phyloP scores from a whole-genome alignment of 2,888 invertebrate genomes.

The Scrobipalpa atriplicella region DNA sequence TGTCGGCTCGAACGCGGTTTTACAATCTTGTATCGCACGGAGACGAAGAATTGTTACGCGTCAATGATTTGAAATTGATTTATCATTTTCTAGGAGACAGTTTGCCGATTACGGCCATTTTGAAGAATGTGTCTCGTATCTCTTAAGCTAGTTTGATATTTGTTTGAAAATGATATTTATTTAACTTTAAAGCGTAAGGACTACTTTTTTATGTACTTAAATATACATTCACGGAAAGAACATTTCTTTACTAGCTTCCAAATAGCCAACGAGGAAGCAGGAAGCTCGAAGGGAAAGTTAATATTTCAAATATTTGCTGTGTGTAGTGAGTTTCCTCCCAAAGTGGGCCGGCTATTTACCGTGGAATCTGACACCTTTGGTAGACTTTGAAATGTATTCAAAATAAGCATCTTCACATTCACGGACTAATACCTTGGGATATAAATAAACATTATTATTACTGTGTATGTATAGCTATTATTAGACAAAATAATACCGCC shows the following conservation, averaged over 20 bases:
- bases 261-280: background rate
- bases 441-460: too few species aligned
- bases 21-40: slow-evolving; percentile 11
- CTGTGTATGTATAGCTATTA: too few species aligned
- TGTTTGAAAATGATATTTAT: background rate
- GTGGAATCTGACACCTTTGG: background rate
- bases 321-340: background rate
- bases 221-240: background rate
- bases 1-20: slow-evolving; percentile 35
- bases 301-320: slow-evolving; percentile 12
- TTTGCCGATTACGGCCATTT: background rate
- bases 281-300: slow-evolving; percentile 8
- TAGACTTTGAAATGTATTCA: slow-evolving; percentile 1
- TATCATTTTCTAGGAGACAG: background rate
- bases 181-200: too few species aligned
- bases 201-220: too few species aligned
- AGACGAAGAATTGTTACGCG: slow-evolving; percentile 8
- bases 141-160: background rate
- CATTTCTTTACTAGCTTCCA: background rate
- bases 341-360: background rate
- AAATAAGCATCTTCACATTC: background rate
- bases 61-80: slow-evolving; percentile 13
- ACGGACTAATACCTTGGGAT: background rate
- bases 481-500: too few species aligned
- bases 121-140: background rate